Evolutionary conservation across 2,888 invertebrate species (phyloP).

Genomic region (Physocephala rufipes): DNA sequence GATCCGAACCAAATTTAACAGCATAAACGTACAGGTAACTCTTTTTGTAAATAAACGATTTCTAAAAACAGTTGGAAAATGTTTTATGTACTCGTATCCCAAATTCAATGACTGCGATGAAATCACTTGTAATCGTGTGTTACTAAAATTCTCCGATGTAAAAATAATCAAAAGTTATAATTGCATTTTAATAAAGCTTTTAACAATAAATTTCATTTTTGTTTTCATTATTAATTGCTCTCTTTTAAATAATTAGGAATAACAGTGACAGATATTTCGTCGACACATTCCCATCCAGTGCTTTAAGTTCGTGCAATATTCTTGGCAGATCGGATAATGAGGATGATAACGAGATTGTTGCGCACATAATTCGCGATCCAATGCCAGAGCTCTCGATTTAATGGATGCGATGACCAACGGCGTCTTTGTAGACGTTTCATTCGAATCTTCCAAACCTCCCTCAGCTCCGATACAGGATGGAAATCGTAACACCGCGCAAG

Average conservation of each 20-base stretch:
- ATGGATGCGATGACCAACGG: conserved; percentile 53
- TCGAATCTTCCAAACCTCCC: conserved; percentile 24
- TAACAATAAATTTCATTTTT: neutral
- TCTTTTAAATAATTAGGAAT: conserved; percentile 50
- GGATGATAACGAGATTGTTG: conserved; percentile 57
- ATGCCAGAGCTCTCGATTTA: conserved; percentile 57
- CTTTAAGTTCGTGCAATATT: conserved; percentile 57
- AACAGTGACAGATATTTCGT: conserved; percentile 58
- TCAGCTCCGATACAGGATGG: conserved; percentile 22
- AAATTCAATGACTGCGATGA: too few species aligned
- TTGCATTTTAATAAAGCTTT: neutral
- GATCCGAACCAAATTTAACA: too few species aligned
- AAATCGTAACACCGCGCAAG: neutral
- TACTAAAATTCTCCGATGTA: too few species aligned
- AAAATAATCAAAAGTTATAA: too few species aligned
- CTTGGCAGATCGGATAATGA: conserved; percentile 58
- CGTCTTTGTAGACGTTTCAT: conserved; percentile 28
- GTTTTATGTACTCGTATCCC: too few species aligned
- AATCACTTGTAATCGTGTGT: too few species aligned
- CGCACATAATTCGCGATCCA: conserved; percentile 56
- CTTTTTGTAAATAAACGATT: too few species aligned
- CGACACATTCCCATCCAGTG: conserved; percentile 64
- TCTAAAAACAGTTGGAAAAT: too few species aligned
- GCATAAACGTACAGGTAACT: too few species aligned
- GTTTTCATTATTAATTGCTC: neutral